These are phyloP conservation scores for Glaucidium brasilianum DNA, from an alignment of 2,113 vertebrate genomes.

Conservation along the genomic window DNA sequence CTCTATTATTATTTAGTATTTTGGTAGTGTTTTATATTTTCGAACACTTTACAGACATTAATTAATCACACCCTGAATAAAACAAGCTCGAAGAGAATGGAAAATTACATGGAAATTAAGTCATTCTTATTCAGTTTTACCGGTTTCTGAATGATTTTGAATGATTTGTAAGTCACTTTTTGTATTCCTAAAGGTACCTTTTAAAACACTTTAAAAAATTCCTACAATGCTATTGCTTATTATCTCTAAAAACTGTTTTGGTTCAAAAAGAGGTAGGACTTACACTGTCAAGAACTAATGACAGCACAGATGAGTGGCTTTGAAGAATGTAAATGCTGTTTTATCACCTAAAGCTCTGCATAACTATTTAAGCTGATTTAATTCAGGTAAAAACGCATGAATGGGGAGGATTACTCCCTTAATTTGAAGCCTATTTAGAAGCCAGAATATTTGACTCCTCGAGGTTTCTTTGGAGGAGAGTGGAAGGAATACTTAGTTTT, in stretches of 20 bases:
- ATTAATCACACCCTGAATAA: conserved; percentile 37
- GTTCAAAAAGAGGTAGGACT: conserved; percentile 5
- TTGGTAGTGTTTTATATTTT: conserved; percentile 1
- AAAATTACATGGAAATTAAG: conserved; percentile 33
- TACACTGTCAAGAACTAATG: background rate
- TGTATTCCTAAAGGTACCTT: background rate
- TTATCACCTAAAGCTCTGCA: background rate
- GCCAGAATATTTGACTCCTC: background rate
- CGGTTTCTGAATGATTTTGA: background rate
- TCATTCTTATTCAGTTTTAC: background rate
- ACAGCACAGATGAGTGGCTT: conserved; percentile 6
- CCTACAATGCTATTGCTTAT: background rate
- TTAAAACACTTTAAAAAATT: background rate
- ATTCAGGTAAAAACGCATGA: background rate
- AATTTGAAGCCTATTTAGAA: background rate
- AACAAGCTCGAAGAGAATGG: background rate
- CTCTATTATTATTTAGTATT: conserved; percentile 17
- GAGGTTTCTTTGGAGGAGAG: background rate
- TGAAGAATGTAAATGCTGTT: conserved; percentile 8
- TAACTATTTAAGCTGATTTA: background rate
- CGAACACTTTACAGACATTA: conserved; percentile 1
- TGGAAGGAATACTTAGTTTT: background rate
- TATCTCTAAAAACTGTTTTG: background rate
- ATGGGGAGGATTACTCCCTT: background rate
- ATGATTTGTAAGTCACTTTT: background rate